phyloP scores from a whole-genome alignment of 2,113 vertebrate species.

The Eubucco bourcierii region DNA sequence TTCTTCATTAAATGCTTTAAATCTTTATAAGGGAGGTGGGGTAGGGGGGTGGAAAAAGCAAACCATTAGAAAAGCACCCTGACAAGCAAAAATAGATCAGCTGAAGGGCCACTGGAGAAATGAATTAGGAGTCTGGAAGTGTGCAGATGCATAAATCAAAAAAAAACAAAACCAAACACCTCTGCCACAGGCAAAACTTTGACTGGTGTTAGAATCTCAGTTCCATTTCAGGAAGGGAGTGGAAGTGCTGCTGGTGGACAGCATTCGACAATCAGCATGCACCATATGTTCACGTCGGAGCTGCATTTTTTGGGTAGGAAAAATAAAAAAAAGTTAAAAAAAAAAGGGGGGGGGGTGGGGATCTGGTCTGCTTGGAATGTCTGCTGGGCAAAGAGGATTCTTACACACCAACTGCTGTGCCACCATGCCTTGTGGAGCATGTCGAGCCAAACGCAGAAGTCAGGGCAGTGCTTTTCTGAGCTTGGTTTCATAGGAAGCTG shows the following conservation, averaged over 20 bases:
- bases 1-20: conserved; percentile 75
- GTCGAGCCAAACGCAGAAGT: neutral
- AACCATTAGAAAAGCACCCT: neutral
- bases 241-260: neutral
- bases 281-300: neutral
- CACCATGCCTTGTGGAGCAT: accelerated
- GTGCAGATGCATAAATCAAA: neutral
- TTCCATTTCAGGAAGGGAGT: neutral
- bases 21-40: neutral
- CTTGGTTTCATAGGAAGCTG: neutral
- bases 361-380: neutral
- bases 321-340: too few relatives aligned
- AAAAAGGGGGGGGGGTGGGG: too few relatives aligned
- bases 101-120: conserved; percentile 32
- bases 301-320: too few relatives aligned
- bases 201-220: neutral
- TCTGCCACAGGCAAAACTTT: neutral
- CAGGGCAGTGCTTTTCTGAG: neutral
- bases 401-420: neutral
- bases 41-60: neutral
- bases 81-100: conserved; percentile 51
- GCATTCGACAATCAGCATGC: neutral
- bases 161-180: neutral
- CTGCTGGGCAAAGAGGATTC: neutral
- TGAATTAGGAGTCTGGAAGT: conserved; percentile 32